Percentiles rank a stretch among this genome's conserved stretches.
Conservation (phyloP, 1,140 invertebrate species). For the Papilio xuthus region DNA sequence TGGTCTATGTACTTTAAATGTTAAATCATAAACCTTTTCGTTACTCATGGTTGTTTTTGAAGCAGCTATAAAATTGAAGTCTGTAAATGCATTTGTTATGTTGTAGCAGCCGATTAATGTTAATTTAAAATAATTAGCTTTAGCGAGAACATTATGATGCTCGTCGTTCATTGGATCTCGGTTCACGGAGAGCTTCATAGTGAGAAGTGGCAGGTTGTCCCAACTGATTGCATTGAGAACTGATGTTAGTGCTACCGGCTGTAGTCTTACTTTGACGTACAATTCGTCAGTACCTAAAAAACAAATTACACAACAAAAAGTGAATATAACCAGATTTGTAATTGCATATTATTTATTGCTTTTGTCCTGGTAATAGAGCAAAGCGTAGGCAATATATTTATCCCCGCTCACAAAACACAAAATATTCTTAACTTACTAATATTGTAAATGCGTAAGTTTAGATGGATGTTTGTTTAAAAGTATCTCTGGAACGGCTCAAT, state of each 20-base stretch:
- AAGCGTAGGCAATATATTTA: too few relatives aligned
- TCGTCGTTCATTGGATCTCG: constrained; percentile 50
- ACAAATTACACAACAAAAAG: background rate
- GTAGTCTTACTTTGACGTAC: constrained; percentile 58
- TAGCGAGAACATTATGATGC: constrained; percentile 58
- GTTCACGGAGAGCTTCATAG: constrained; percentile 51
- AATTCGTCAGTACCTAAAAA: constrained; percentile 58
- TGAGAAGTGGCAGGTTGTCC: constrained; percentile 67
- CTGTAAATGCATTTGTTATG: constrained; percentile 53
- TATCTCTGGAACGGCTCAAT: too few relatives aligned
- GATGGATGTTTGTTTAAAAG: too few relatives aligned
- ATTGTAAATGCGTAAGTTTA: too few relatives aligned
- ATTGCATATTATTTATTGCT: background rate
- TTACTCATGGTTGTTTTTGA: constrained; percentile 57
- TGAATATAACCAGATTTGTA: background rate
- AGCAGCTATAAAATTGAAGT: constrained; percentile 58
- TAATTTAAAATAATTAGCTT: constrained; percentile 62
- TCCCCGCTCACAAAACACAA: background rate
- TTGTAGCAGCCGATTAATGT: constrained; percentile 67
- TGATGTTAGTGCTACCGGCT: constrained; percentile 51
- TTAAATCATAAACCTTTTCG: constrained; percentile 51
- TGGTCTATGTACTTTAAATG: background rate
- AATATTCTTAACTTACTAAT: background rate
- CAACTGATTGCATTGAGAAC: constrained; percentile 62
- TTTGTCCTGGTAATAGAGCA: background rate